These are phyloP conservation scores for Artibeus lituratus DNA, from an alignment of 2,797 vertebrate species.

Conservation along the genomic window DNA sequence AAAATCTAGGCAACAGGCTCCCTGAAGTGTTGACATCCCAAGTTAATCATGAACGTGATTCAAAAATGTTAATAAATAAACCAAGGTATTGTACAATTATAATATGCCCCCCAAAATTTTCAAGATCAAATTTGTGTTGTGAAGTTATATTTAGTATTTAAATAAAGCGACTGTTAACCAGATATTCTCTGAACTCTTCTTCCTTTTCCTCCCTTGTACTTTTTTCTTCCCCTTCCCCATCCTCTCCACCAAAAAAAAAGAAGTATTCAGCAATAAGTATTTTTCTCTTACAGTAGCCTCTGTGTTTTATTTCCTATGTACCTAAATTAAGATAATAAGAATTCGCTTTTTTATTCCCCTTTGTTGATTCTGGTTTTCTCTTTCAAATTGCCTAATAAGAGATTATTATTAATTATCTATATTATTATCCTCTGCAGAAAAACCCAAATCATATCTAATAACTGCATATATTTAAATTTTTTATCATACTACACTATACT, in stretches of 20 bases:
- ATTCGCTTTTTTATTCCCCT: slow-evolving; percentile 34
- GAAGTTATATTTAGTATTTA: slow-evolving; percentile 29
- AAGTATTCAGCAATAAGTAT: not conserved
- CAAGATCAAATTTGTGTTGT: slow-evolving; percentile 23
- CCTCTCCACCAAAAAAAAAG: not conserved
- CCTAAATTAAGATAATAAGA: slow-evolving; percentile 28
- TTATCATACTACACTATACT: not conserved
- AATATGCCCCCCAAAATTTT: not conserved
- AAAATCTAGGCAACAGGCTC: slow-evolving; percentile 69
- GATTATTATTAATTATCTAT: not conserved
- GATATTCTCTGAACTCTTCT: not conserved
- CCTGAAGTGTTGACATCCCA: slow-evolving; percentile 73
- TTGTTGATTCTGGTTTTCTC: slow-evolving; percentile 38
- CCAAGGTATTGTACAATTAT: slow-evolving; percentile 78
- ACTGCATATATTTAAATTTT: not conserved
- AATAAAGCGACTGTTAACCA: slow-evolving; percentile 18
- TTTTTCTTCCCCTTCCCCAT: not conserved
- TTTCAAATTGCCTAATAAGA: slow-evolving; percentile 21
- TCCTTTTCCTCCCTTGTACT: not conserved
- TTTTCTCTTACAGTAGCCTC: not conserved
- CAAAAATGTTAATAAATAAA: slow-evolving; percentile 87
- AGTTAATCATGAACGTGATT: slow-evolving; percentile 87
- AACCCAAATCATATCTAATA: not conserved
- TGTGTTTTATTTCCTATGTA: not conserved
- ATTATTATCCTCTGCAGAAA: not conserved